Percentiles rank a stretch among this genome's conserved stretches.
Evolutionary conservation across 2,113 vertebrate genomes (phyloP).

Genomic region (Urocitellus parryii): DNA sequence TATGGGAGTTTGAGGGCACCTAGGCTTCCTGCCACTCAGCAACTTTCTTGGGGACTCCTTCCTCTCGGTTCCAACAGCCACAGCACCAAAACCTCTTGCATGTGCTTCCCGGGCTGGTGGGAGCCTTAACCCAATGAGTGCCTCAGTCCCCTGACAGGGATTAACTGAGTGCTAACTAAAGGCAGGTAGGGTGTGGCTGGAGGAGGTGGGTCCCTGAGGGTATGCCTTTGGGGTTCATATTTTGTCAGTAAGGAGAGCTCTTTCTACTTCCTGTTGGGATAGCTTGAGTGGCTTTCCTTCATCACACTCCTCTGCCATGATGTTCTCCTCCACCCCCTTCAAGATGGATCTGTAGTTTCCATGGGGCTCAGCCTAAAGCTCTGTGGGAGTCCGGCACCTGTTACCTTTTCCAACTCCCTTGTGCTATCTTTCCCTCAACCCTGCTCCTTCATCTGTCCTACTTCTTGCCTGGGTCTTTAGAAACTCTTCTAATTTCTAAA

Average conservation of each 20-base stretch:
- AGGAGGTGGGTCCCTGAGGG: too few relatives aligned
- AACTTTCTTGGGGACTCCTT: neutral
- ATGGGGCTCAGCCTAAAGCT: neutral
- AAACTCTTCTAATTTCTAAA: neutral
- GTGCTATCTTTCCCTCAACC: neutral
- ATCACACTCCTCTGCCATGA: too few relatives aligned
- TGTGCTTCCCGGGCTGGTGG: neutral
- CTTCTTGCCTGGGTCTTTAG: neutral
- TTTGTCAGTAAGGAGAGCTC: too few relatives aligned
- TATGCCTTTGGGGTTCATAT: too few relatives aligned
- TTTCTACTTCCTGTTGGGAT: too few relatives aligned
- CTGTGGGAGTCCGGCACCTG: neutral
- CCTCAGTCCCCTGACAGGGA: too few relatives aligned
- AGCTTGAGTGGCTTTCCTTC: too few relatives aligned
- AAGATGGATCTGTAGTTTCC: too few relatives aligned
- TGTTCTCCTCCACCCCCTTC: too few relatives aligned
- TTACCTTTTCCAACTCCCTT: neutral
- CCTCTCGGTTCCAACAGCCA: neutral
- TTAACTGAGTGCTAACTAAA: too few relatives aligned
- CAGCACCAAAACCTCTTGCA: neutral
- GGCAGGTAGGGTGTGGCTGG: too few relatives aligned
- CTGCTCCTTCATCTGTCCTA: neutral
- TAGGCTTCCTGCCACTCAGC: neutral
- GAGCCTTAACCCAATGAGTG: too few relatives aligned
- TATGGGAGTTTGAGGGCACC: neutral